phyloP scores from a whole-genome alignment of 2,797 vertebrate species.

The Melanotaenia nigrans region DNA sequence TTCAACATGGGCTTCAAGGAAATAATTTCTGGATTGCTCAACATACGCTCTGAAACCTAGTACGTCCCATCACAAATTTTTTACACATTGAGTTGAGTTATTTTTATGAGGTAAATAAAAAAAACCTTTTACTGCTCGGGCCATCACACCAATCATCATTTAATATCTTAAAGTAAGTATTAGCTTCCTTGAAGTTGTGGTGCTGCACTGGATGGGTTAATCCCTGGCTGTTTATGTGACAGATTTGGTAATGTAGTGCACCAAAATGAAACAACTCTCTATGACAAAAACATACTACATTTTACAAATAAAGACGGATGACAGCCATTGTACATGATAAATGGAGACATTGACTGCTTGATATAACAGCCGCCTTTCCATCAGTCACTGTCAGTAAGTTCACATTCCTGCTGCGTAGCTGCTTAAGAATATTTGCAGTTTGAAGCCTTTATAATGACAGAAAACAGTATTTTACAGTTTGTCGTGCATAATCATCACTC shows the following conservation, averaged over 20 bases:
- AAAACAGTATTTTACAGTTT: slow-evolving; percentile 51
- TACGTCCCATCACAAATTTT: too few relatives aligned
- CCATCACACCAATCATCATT: too few relatives aligned
- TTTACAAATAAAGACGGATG: slow-evolving; percentile 32
- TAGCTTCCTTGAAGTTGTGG: background rate
- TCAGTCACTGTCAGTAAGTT: slow-evolving; percentile 60
- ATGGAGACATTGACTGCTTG: slow-evolving; percentile 39
- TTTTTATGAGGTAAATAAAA: too few relatives aligned
- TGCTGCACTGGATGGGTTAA: background rate
- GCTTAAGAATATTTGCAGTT: slow-evolving; percentile 54
- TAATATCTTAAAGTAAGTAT: too few relatives aligned
- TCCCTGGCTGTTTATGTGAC: background rate
- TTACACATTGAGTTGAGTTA: too few relatives aligned
- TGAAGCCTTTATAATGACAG: slow-evolving; percentile 55
- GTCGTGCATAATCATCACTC: slow-evolving; percentile 63
- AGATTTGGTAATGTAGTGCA: background rate
- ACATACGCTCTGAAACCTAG: too few relatives aligned
- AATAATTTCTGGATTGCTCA: too few relatives aligned
- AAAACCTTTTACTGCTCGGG: too few relatives aligned
- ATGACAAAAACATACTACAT: slow-evolving; percentile 3
- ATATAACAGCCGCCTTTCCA: slow-evolving; percentile 44
- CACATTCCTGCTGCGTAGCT: slow-evolving; percentile 34
- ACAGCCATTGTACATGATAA: slow-evolving; percentile 35
- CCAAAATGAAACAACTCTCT: background rate
- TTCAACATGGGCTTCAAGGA: too few relatives aligned